Percentiles rank a stretch among this genome's conserved stretches.
These are phyloP conservation scores for Tipula unca DNA, from an alignment of 2,888 invertebrate species.

Conservation along the genomic window DNA sequence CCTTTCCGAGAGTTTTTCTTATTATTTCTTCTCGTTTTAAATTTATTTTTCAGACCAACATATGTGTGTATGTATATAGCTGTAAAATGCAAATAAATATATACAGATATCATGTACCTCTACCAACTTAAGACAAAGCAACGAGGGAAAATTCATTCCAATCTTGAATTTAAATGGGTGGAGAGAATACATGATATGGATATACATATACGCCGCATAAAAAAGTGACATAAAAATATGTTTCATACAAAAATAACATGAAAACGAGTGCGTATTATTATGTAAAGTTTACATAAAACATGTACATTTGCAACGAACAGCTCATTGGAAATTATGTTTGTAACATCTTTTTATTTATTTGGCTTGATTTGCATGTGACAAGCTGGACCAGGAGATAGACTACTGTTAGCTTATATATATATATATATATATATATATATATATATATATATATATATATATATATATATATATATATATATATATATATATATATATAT, in stretches of 20 bases:
- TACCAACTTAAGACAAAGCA: background rate
- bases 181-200: background rate
- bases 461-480: too few species aligned
- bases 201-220: background rate
- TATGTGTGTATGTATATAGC: too few species aligned
- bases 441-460: too few species aligned
- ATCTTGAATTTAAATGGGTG: background rate
- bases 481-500: too few species aligned
- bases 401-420: too few species aligned
- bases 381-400: too few species aligned
- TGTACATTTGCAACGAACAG: background rate
- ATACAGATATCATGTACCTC: background rate
- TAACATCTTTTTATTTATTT: too few species aligned
- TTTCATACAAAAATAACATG: background rate
- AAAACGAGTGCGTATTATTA: background rate
- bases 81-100: background rate
- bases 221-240: constrained; percentile 8
- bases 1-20: background rate
- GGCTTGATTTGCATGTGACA: too few species aligned
- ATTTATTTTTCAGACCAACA: too few species aligned
- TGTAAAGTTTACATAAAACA: background rate
- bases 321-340: background rate
- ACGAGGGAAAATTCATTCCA: background rate
- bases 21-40: background rate
- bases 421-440: too few species aligned